Base-by-base conservation (phyloP, 1,140 invertebrate genomes). In the Drosophila funebris region DNA sequence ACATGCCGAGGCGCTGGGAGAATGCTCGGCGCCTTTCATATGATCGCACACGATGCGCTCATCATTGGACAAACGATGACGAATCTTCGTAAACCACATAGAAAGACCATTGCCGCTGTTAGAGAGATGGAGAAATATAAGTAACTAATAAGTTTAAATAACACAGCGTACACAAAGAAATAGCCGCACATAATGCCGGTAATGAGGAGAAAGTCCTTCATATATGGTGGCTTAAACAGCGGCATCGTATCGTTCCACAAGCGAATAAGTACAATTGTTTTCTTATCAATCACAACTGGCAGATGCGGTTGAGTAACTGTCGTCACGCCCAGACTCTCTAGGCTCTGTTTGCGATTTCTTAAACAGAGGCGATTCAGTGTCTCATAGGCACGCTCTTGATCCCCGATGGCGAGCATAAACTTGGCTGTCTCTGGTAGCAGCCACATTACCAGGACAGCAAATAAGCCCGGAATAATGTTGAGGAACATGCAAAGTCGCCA, bases 161-260 rank as follows among this genome's bases (percentile, higher is more conserved):
- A 11, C 18, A 52, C 14, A 11, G 68, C 71, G 56, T 14, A 73
- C 71, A 73, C 56, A 14, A 54, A 53, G 22, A 61, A 62, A 8
- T 18, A 18, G 6, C 44, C 33, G 6, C 7, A 39, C 4, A 56
- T 16, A 13, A 61, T 5, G 3, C 13, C 0, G 0, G 24, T 33
- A 7, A 37, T 41, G 3, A 46, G 4, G 5, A 50, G 2, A 20
- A 39, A 31, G 4, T 8, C 11, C 0, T 11, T 5, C n/a, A 36
- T 3, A 29, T 56, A 54, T 0, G 63, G 53, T 0, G 7, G 11
- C 64, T 27, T 29, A 16, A 73, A 67, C 4, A 73, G 11, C 22
- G 54, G 63, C 14, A 18, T 7, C 8, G 63, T 68, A 7, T 63
- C 52, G 1, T n/a, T 1, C 64, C 58, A 74, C 8, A 69, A 6